Evolutionary conservation across 1,140 invertebrate genomes (phyloP), one percentile per base, ranked within the genome.

Genomic region (Drosophila pandora): DNA sequence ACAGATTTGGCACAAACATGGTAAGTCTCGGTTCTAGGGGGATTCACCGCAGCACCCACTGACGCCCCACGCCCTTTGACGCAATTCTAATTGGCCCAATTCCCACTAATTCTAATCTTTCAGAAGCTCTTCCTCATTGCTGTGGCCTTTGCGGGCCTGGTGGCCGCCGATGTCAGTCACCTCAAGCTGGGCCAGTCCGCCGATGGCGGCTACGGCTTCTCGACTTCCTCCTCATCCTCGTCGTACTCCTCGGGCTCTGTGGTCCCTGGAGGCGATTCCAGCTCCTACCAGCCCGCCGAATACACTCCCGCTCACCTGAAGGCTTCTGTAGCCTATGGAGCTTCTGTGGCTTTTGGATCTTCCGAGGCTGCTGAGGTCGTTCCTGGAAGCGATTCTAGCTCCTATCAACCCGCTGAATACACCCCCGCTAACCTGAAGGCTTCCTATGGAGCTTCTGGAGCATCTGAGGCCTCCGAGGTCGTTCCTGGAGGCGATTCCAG

Each of bases 1-100:
- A 87, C 83, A 87, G 82, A 87, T 62, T 53, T 62, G 58, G 25
- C 57, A 57, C 48, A 82, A 85, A 87, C 81, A 87, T 87, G 82
- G 82, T 85, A 48, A 87, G 82, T 82, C 76, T 79, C 59, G 54
- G 59, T 75, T 75, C 70, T 74, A 53, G 54, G 70, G 71, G 71
- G 71, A 75, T 41, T 12, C 70, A 74, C 71, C 43, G 25, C 43
- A 23, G 41, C 47, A 37, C 22, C 22, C 21, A 17, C 13, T 4
- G 5, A 7, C 37, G 22, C 7, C 30, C 5, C 59, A 4, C 28
- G 3, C 41, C 12, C 60, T n/a, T 10, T 9, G 3, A 13, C 45
- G 22, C 9, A 54, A n/a, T 49, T 28, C 23, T 21, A 30, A 22
- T 43, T 22, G 2, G 4, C 22, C 13, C 32, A 7, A 32, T 45